Base-by-base conservation (phyloP, 2,888 invertebrate genomes). In the Ophonus ardosiacus region DNA sequence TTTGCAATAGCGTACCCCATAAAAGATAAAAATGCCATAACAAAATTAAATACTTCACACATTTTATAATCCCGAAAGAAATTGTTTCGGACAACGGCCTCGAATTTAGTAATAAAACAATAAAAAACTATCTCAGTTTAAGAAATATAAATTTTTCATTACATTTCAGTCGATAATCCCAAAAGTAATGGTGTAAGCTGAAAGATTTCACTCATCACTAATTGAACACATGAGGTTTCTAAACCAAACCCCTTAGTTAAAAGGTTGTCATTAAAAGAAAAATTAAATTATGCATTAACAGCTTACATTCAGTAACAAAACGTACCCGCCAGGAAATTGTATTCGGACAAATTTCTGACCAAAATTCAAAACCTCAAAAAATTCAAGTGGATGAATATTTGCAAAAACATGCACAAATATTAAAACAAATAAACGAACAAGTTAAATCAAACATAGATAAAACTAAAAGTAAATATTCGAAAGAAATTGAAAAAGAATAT, bases 131-230 rank as follows among this genome's bases (percentile, higher is more conserved):
- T 63, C 68, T 82, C 68, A 24, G 13, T 0, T 18, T 82, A 10
- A 59, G 68, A 61, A 85, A 76, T 13, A 86, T 78, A 31, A 51
- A 79, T n/a, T 68, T 83, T 86, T 65, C 85, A 86, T 56, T 86
- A 84, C 59, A 74, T 74, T 18, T 51, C 79, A 21, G 38, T 80
- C 17, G 81, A 86, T 80, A 85, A 86, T 21, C 57, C 15, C 10
- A 57, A 57, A 80, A 84, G 85, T 38, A 82, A 84, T 51, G 85
- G 86, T 51, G 80, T 38, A n/a, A 57, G 38, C 71, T 15, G 86
- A 85, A 76, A 43, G 85, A 51, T 85, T 85, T 1, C 83, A 81
- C 63, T 86, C 86, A 13, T 86, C 85, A 3, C 1, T 59, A 31
- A 7, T 79, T 7, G 59, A 59, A 87, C 61, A 79, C 3, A 63